Evolutionary conservation across 2,888 invertebrate genomes (phyloP).

Genomic region (Sphaeridia pumilis): DNA sequence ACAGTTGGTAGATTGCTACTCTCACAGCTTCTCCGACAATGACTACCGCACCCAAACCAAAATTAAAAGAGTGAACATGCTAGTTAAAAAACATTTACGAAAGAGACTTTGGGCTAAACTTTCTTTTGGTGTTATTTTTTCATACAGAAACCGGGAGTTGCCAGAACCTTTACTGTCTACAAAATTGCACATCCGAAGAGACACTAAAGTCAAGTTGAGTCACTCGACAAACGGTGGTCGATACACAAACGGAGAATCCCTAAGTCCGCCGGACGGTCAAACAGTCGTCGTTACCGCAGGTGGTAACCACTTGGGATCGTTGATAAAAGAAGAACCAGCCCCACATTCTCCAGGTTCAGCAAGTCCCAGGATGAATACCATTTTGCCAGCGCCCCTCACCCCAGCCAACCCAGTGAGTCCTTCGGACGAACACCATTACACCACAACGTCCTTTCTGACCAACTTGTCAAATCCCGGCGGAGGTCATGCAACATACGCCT

Average conservation of each 20-base stretch:
- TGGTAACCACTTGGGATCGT: conserved; percentile 17
- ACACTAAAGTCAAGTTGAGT: too few species aligned
- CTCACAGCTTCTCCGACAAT: too few species aligned
- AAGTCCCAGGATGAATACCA: conserved; percentile 28
- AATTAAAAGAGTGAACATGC: too few species aligned
- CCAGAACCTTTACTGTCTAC: too few species aligned
- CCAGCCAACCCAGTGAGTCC: conserved; percentile 18
- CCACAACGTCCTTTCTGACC: conserved; percentile 28
- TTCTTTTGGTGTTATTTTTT: too few species aligned
- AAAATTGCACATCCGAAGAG: background rate
- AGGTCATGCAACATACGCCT: conserved; percentile 21
- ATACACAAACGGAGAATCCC: conserved; percentile 26
- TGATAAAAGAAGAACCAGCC: conserved; percentile 24
- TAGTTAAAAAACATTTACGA: too few species aligned
- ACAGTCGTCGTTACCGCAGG: conserved; percentile 7
- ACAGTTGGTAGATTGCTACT: too few species aligned
- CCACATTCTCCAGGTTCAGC: conserved; percentile 20
- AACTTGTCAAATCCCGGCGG: conserved; percentile 28
- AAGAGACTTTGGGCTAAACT: too few species aligned
- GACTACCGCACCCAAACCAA: too few species aligned
- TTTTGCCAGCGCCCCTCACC: conserved; percentile 16
- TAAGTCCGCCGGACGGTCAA: conserved; percentile 17
- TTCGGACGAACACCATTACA: conserved; percentile 22
- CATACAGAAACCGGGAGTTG: too few species aligned
- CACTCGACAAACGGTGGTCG: conserved; percentile 26